Conservation (phyloP, 2,113 vertebrate species). For the Aldabrachelys gigantea region DNA sequence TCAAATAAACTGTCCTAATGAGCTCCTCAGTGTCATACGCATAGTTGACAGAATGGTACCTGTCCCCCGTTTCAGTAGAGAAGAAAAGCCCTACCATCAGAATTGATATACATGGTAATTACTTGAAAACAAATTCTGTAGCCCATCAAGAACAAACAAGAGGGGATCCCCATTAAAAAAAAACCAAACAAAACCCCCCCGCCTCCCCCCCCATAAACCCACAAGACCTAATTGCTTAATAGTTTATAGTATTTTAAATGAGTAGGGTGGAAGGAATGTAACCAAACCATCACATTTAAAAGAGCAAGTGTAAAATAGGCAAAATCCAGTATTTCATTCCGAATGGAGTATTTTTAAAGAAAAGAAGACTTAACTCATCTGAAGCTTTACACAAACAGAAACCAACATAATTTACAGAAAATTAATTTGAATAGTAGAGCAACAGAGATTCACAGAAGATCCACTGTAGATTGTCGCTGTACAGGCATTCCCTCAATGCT, state of each 20-base stretch:
- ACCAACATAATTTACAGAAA: background rate
- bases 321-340: background rate
- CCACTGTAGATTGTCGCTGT: background rate
- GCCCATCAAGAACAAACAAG: background rate
- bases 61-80: background rate
- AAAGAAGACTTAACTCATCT: background rate
- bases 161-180: no score
- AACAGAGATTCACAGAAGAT: background rate
- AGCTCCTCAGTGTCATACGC: background rate
- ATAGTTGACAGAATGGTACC: background rate
- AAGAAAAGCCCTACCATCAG: background rate
- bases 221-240: background rate
- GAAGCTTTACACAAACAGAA: slow-evolving; percentile 15
- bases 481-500: background rate
- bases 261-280: background rate
- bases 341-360: background rate
- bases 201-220: no score
- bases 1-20: background rate
- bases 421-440: background rate
- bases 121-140: background rate
- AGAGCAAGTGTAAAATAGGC: background rate
- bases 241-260: background rate
- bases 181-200: no score
- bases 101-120: background rate
- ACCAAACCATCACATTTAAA: background rate